Evolutionary conservation across 1,140 invertebrate genomes (phyloP).

Genomic region (Manduca sexta): DNA sequence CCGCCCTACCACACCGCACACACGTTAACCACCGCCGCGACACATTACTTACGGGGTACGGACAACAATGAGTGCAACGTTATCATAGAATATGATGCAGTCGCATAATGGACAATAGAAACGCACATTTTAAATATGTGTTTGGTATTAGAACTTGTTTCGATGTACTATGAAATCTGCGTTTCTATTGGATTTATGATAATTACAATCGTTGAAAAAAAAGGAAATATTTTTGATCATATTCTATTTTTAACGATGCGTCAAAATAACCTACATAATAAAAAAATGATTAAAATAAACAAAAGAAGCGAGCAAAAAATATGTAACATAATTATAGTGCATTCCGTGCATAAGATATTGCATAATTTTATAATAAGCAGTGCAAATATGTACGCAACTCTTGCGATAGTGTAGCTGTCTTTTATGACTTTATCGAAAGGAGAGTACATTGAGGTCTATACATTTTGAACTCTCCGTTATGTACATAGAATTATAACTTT

Average conservation of each 20-base stretch:
- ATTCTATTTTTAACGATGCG: background rate
- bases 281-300: conserved; percentile 31
- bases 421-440: conserved; percentile 11
- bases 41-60: no score
- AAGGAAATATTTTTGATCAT: no score
- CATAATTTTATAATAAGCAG: conserved; percentile 59
- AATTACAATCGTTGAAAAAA: no score
- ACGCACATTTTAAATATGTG: no score
- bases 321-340: conserved; percentile 43
- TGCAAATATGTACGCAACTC: conserved; percentile 49
- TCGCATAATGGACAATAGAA: no score
- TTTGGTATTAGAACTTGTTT: no score
- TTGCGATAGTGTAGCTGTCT: conserved; percentile 5
- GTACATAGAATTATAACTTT: no score
- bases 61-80: no score
- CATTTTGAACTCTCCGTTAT: background rate
- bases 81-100: no score
- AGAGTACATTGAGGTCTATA: background rate
- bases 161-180: no score
- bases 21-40: conserved; percentile 7
- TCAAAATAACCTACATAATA: background rate
- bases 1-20: conserved; percentile 70
- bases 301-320: conserved; percentile 48
- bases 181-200: no score
- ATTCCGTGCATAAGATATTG: conserved; percentile 49